Percentiles rank a stretch among this genome's conserved stretches.
phyloP scores from a whole-genome alignment of 2,113 vertebrate species.

The Hypanus sabinus region DNA sequence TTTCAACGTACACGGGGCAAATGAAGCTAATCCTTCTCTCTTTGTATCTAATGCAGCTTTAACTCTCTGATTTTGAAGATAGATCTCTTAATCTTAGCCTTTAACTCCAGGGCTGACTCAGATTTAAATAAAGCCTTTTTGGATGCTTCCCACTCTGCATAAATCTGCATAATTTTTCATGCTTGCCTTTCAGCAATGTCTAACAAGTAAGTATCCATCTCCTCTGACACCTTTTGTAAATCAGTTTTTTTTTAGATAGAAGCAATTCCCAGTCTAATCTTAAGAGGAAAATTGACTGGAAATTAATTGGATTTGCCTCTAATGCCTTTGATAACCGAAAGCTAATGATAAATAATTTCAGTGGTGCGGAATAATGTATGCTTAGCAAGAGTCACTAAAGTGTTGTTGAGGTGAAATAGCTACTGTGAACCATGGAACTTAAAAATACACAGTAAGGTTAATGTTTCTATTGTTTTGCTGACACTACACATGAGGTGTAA shows the following conservation, averaged over 20 bases:
- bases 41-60: too few species aligned
- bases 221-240: background rate
- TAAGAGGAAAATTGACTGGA: background rate
- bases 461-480: background rate
- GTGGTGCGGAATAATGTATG: background rate
- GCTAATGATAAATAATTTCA: slow-evolving; percentile 1
- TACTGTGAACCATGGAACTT: background rate
- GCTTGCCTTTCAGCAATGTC: background rate
- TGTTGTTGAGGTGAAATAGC: background rate
- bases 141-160: background rate
- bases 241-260: background rate
- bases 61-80: background rate
- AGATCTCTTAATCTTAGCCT: background rate
- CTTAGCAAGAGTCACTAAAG: background rate
- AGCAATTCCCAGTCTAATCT: background rate
- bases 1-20: too few species aligned
- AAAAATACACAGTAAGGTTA: too few species aligned
- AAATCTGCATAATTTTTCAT: background rate
- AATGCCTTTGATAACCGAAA: background rate
- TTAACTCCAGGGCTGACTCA: background rate
- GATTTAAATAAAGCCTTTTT: background rate
- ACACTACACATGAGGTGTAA: background rate
- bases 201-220: background rate
- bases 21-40: too few species aligned
- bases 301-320: background rate